Percentiles rank a stretch among this genome's conserved stretches.
Conservation (phyloP, 2,797 vertebrate genomes). For the Sebastes steindachneri region DNA sequence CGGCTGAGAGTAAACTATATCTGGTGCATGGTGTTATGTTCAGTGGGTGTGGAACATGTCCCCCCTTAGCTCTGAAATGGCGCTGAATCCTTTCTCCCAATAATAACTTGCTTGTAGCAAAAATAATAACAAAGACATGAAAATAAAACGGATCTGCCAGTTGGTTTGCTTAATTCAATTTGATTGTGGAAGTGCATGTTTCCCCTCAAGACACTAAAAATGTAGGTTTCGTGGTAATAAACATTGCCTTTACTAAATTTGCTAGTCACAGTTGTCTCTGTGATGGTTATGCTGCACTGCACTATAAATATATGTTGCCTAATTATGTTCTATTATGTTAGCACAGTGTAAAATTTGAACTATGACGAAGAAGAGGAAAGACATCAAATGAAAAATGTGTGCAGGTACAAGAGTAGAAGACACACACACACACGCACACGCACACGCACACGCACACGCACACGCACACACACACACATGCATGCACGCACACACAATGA, state of each 20-base stretch:
- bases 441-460: neutral
- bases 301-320: slow-evolving; percentile 13
- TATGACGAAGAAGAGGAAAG: neutral
- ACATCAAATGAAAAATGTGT: neutral
- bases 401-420: neutral
- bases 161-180: slow-evolving; percentile 32
- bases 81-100: neutral
- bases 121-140: neutral
- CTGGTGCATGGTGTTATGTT: neutral
- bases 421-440: neutral
- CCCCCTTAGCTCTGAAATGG: neutral
- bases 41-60: slow-evolving; percentile 1
- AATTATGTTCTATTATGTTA: slow-evolving; percentile 10
- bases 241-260: neutral
- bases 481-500: neutral
- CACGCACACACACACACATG: neutral
- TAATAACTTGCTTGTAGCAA: slow-evolving; percentile 10
- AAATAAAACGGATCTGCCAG: neutral
- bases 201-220: neutral
- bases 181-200: neutral
- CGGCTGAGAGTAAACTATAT: slow-evolving; percentile 15
- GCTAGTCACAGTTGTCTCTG: neutral
- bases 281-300: neutral
- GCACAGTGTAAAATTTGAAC: neutral
- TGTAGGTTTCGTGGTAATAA: neutral